Base-by-base conservation (phyloP, 2,797 vertebrate genomes). In the Parambassis ranga region DNA sequence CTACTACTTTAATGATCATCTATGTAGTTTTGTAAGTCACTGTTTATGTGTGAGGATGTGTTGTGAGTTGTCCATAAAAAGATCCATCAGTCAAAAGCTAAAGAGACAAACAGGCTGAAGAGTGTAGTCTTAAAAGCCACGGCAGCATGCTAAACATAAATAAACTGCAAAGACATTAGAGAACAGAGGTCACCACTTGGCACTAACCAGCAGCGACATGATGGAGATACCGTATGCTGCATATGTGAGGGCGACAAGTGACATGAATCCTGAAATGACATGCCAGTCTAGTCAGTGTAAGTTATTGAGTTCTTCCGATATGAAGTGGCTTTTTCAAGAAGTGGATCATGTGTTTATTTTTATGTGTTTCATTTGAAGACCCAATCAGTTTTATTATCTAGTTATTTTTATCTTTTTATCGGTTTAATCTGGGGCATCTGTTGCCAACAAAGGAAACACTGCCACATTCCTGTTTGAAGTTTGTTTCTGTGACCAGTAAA, bases 231-330 rank as follows among this genome's bases (percentile, higher is more conserved):
- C n/a, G n/a, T n/a, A 44, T 43, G 36, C 15, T 48, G 23, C 33
- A 43, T 35, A 39, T 13, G 38, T 30, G 27, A 15, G 22, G 43
- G 60, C 43, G 59, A 62, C 13, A 35, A 22, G 22, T 39, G 46
- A 27, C 43, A 15, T 14, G 14, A 18, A 65, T 46, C 65, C 76
- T 56, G 15, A 49, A 14, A 48, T 56, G 46, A 67, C 38, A 22
- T 15, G 41, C 18, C 16, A 3, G 22, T 30, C 16, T 38, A 15
- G 13, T 36, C 18, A 14, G 32, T 52, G 30, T 26, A n/a, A 27
- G 6, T 48, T 19, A 8, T 36, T n/a, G n/a, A n/a, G 36, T 13
- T 41, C 10, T 13, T n/a, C n/a, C n/a, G n/a, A n/a, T 30, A 18
- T 37, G 4, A 22, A 38, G 16, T 5, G 27, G 19, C 11, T 57